Evolutionary conservation across 2,113 vertebrate species (phyloP).

Genomic region (Pangasianodon hypophthalmus): DNA sequence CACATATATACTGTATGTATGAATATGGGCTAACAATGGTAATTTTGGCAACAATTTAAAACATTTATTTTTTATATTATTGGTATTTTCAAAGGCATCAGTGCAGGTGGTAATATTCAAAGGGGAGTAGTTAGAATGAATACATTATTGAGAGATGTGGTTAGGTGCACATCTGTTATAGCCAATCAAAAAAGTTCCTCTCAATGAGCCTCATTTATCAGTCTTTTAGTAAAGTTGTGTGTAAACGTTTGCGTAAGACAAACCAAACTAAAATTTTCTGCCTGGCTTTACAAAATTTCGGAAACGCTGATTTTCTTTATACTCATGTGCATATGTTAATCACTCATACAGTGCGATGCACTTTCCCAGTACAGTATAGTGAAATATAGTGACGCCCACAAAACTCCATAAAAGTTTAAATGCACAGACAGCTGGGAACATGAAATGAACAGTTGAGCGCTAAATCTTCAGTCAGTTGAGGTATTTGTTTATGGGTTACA

Average conservation of each 20-base stretch:
- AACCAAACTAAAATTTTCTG: not conserved
- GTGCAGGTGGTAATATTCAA: no score
- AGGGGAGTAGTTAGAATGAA: no score
- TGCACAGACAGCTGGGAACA: not conserved
- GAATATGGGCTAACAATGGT: no score
- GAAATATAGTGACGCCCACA: not conserved
- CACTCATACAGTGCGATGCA: not conserved
- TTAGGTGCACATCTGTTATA: not conserved
- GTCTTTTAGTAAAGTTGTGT: not conserved
- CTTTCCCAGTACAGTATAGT: not conserved
- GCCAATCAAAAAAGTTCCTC: not conserved
- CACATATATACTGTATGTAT: no score
- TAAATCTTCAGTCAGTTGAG: no score
- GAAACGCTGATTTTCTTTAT: no score
- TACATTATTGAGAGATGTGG: no score
- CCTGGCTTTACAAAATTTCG: not conserved
- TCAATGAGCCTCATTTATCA: no score
- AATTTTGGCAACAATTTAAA: no score
- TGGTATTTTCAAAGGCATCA: no score
- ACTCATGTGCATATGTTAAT: not conserved
- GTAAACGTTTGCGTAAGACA: not conserved
- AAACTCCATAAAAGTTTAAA: not conserved
- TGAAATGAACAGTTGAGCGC: not conserved
- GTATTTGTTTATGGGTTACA: no score
- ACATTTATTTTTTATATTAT: no score